phyloP scores from a whole-genome alignment of 1,140 invertebrate species.

The Holcopasites calliopsidis region DNA sequence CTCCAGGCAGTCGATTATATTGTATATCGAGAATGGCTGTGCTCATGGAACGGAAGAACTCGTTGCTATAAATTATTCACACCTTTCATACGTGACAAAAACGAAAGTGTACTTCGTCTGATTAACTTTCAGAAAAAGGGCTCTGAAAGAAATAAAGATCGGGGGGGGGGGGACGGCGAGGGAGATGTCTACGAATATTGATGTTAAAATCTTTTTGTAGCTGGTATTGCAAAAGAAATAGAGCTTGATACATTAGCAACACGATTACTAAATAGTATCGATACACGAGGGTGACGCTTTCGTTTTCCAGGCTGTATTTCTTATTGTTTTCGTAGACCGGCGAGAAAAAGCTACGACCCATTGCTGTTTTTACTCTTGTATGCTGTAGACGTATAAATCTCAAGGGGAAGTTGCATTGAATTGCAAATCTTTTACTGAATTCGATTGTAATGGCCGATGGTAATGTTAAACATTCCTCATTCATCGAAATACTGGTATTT shows the following conservation, averaged over 20 bases:
- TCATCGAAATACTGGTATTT: neutral
- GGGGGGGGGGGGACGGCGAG: neutral
- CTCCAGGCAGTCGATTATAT: too few relatives aligned
- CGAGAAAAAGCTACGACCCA: neutral
- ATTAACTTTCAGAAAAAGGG: neutral
- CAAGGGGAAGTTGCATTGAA: neutral
- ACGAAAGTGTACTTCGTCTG: neutral
- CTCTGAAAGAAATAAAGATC: too few relatives aligned
- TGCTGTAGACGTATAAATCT: slow-evolving; percentile 22
- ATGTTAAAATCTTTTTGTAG: neutral
- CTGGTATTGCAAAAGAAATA: neutral
- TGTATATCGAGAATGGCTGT: too few relatives aligned
- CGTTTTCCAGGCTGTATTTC: slow-evolving; percentile 32
- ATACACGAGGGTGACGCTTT: slow-evolving; percentile 30
- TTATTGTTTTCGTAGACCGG: slow-evolving; percentile 30
- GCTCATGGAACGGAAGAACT: too few relatives aligned
- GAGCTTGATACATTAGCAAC: slow-evolving; percentile 18
- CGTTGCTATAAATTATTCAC: neutral
- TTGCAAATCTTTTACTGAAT: neutral
- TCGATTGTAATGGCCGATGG: slow-evolving; percentile 5
- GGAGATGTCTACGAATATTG: neutral
- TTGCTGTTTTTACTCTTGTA: neutral
- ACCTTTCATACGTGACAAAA: neutral
- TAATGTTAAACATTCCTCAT: neutral
- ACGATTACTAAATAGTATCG: slow-evolving; percentile 25